Base-by-base conservation (phyloP, 1,140 invertebrate genomes). In the Pseudomyrmex concolor region DNA sequence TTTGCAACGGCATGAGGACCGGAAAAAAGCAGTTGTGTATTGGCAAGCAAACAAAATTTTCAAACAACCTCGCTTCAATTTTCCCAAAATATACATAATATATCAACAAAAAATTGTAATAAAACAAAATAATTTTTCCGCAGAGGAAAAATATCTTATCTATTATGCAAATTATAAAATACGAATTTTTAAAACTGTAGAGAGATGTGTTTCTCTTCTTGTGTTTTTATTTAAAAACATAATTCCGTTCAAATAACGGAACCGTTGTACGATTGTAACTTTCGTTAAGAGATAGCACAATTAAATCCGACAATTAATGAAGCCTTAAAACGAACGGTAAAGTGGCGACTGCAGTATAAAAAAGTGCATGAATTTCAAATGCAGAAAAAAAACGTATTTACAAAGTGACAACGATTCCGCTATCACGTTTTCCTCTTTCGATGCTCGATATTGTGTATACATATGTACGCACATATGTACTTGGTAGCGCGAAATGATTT, bases 1-100 rank as follows among this genome's bases (percentile, higher is more conserved):
- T 92, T 93, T 90, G 88, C 91, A 90, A 91, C 88, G 86, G 89
- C 84, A 63, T 67, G 70, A 78, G 63, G 74, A 57, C 64, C 73
- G 45, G 22, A 59, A 25, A 71, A 81, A 80, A 80, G 68, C 51
- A 57, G 64, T 25, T 22, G 76, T 60, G 48, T 74, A 71, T 76
- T 59, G 82, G 59, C 72, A 43, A 43, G 64, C 86, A 50, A 73
- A 57, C 43, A 17, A 59, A 80, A 25, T 70, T 70, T 70, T 50
- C 13, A 3, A 70, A 54, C 51, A 13, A 45, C 13, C 64, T 34
- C 22, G 67, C 22, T 50, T 63, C 51, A 60, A 67, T 77, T 17
- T 13, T 22, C n/a, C n/a, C 13, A 17, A 77, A 22, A 67, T 77
- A 55, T 54, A 25, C 50, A 17, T 77, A 9, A 57, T 59, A 50